Evolutionary conservation across 2,113 vertebrate genomes (phyloP).

Genomic region (Peromyscus leucopus): DNA sequence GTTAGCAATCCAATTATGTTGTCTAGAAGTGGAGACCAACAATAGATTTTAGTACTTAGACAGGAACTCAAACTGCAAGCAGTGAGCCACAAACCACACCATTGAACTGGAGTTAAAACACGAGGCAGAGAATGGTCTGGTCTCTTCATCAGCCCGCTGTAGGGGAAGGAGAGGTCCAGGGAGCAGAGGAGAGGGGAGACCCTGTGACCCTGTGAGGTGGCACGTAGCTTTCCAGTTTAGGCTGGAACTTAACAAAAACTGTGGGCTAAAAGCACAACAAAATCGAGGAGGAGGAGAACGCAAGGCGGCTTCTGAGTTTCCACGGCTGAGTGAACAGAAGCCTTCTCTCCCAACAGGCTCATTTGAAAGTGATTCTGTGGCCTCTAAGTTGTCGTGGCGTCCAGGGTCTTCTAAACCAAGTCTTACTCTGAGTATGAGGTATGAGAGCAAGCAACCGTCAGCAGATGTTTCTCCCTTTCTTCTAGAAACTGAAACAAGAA

Average conservation of each 20-base stretch:
- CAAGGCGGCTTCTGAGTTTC: neutral
- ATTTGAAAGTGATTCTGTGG: neutral
- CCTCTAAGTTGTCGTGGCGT: neutral
- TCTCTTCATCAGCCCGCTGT: conserved; percentile 48
- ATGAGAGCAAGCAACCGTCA: neutral
- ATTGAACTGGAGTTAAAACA: conserved; percentile 81
- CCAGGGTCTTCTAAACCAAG: neutral
- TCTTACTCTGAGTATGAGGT: neutral
- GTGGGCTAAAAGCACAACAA: conserved; percentile 64
- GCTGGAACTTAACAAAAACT: conserved; percentile 71
- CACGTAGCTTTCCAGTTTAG: conserved; percentile 65
- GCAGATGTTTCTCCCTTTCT: neutral
- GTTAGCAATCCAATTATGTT: conserved; percentile 79
- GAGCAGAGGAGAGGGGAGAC: conserved; percentile 65
- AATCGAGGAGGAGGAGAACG: neutral
- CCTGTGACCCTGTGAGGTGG: conserved; percentile 23
- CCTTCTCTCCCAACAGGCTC: neutral
- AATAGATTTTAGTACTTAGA: conserved; percentile 81
- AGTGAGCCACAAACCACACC: conserved; percentile 79
- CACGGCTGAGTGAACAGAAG: neutral
- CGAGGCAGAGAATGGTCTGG: conserved; percentile 77
- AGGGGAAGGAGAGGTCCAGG: conserved; percentile 65
- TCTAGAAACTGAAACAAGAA: neutral
- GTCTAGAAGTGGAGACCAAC: conserved; percentile 83
- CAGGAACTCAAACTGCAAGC: conserved; percentile 81